Evolutionary conservation across 2,113 vertebrate species (phyloP), one percentile per base, ranked within the genome.

Genomic region (Neodontobutis hainanensis): DNA sequence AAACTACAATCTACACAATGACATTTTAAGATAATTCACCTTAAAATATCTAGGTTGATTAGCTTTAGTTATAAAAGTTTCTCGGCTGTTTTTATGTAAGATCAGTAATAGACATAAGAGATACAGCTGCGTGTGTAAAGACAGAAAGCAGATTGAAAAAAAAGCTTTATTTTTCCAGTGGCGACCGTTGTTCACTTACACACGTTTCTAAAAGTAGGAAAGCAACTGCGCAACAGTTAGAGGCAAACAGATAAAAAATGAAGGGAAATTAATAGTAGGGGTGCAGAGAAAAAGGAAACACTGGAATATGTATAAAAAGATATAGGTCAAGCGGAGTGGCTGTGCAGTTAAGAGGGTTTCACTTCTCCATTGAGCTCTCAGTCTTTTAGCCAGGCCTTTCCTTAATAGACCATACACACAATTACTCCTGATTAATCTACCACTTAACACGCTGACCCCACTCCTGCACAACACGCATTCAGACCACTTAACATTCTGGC

Each of bases 351-450:
- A 52, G 73, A 57, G 50, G 69, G 88, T 90, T 90, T 90, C 86
- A 88, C 87, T 88, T 90, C 88, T 87, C 87, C 78, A 45, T 88
- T 82, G 35, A 38, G 3, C 44, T 44, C 35, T 67, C 19, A 70
- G 69, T 75, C 77, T 73, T 68, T 77, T 75, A 81, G 71, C 71
- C 84, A 86, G 65, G 78, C 58, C 58, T 78, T 64, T 61, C 44
- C 78, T 81, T 88, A 86, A 88, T 86, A 82, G 83, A 86, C 80
- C 82, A 82, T 78, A 82, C 81, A 82, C 78, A 86, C 84, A 87
- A 90, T 90, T 88, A 90, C 77, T 75, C 73, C 84, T 86, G 78
- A 90, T 90, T 87, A 88, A 90, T 90, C 84, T 63, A 68, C 73
- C 84, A 88, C 88, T 90, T 88, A 86, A 79, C 82, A 85, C 70